Percentiles rank a stretch among this genome's conserved stretches.
These are phyloP conservation scores for Dendrocincla tyrannina DNA, from an alignment of 2,797 vertebrate genomes.

Conservation along the genomic window DNA sequence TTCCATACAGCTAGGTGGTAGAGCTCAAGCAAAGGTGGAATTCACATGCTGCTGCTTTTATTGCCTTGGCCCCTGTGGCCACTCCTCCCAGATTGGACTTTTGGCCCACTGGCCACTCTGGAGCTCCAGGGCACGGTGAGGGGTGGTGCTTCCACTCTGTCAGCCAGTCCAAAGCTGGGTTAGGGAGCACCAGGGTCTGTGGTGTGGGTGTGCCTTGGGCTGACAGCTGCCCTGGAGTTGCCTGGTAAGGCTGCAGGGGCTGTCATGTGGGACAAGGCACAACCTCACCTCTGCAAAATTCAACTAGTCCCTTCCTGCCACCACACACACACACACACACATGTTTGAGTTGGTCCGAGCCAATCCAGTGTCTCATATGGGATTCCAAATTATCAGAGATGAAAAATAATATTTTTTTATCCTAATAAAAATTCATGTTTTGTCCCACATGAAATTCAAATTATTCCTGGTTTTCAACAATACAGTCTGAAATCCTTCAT, in stretches of 20 bases:
- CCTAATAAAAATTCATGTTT: not conserved
- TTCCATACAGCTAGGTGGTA: not conserved
- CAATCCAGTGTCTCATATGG: not conserved
- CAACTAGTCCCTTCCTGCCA: not conserved
- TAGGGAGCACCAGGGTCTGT: not conserved
- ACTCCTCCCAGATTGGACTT: not conserved
- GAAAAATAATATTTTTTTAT: not conserved
- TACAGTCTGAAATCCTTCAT: not conserved
- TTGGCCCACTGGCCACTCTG: not conserved
- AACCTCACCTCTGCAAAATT: not conserved
- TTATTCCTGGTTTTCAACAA: not conserved
- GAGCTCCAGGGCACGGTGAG: not conserved
- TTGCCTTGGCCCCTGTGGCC: not conserved
- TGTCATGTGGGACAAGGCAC: not conserved
- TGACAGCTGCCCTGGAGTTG: not conserved
- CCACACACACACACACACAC: not conserved
- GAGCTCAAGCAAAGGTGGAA: not conserved
- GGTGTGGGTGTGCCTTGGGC: not conserved
- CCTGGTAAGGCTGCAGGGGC: not conserved
- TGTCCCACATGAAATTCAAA: not conserved
- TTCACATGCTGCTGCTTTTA: not conserved
- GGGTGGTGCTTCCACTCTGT: not conserved
- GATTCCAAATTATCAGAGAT: not conserved
- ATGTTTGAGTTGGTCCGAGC: not conserved
- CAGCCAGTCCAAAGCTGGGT: not conserved